These are phyloP conservation scores for Apis mellifera DNA, from an alignment of 1,140 invertebrate species.

Conservation along the genomic window DNA sequence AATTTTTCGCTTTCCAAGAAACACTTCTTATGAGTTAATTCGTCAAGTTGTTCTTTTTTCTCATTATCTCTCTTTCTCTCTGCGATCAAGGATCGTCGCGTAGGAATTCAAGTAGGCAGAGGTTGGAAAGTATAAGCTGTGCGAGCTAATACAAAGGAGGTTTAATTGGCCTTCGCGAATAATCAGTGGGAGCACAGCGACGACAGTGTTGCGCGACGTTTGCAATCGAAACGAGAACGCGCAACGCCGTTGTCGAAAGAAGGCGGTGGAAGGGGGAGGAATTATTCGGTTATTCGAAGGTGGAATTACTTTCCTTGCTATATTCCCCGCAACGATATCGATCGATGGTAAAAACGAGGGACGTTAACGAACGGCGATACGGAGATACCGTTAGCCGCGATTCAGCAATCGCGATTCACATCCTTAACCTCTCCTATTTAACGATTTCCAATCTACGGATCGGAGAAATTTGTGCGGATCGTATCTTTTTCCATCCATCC, in stretches of 20 bases:
- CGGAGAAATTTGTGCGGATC: too few species aligned
- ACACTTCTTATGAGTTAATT: background rate
- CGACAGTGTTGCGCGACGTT: background rate
- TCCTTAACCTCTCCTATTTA: too few species aligned
- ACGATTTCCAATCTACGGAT: too few species aligned
- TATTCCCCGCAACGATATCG: background rate
- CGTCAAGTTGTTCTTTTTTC: background rate
- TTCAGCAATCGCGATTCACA: background rate
- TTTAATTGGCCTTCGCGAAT: background rate
- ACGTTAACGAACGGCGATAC: background rate
- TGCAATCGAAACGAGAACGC: background rate
- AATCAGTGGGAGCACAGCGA: background rate
- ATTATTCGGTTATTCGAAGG: background rate
- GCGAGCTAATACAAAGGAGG: too few species aligned
- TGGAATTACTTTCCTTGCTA: background rate
- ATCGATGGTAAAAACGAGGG: background rate
- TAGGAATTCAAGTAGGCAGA: background rate
- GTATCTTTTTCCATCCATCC: too few species aligned
- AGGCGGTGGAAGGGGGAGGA: background rate
- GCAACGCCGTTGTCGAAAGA: background rate
- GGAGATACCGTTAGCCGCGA: slow-evolving; percentile 4
- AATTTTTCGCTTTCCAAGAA: too few species aligned
- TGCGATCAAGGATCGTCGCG: background rate
- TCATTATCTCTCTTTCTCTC: background rate
- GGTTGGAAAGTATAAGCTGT: too few species aligned